These are phyloP conservation scores for Camponotus pennsylvanicus DNA, from an alignment of 1,140 invertebrate genomes.

Conservation along the genomic window DNA sequence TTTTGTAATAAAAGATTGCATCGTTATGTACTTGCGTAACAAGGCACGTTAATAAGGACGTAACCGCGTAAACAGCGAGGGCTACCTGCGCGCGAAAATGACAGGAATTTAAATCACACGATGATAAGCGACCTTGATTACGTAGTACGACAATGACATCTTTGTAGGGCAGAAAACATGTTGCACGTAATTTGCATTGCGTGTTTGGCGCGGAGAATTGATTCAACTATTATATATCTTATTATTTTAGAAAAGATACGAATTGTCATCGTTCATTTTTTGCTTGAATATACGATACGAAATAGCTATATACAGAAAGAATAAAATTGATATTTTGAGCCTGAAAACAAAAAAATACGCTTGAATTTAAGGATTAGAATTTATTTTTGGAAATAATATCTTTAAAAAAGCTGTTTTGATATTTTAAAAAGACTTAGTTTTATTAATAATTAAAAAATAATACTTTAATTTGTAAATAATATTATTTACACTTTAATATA, in stretches of 20 bases:
- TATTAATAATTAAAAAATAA: background rate
- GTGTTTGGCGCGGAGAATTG: constrained; percentile 36
- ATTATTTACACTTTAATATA: background rate
- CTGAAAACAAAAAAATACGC: background rate
- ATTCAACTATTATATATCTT: constrained; percentile 50
- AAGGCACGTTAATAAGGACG: constrained; percentile 21
- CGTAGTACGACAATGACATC: constrained; percentile 62
- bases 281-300: background rate
- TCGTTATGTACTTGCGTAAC: background rate
- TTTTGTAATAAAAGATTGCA: background rate
- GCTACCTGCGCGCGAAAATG: constrained; percentile 16
- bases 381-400: constrained; percentile 2
- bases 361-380: background rate
- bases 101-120: constrained; percentile 57
- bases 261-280: constrained; percentile 13
- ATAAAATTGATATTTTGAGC: background rate
- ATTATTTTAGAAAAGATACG: constrained; percentile 54
- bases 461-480: background rate
- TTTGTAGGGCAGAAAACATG: constrained; percentile 62
- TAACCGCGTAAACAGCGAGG: constrained; percentile 9
- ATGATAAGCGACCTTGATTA: constrained; percentile 71
- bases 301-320: background rate
- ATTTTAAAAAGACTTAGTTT: background rate
- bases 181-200: constrained; percentile 45
- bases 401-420: background rate